Evolutionary conservation across 1,140 invertebrate species (phyloP).

Genomic region (Drosophila mojavensis): DNA sequence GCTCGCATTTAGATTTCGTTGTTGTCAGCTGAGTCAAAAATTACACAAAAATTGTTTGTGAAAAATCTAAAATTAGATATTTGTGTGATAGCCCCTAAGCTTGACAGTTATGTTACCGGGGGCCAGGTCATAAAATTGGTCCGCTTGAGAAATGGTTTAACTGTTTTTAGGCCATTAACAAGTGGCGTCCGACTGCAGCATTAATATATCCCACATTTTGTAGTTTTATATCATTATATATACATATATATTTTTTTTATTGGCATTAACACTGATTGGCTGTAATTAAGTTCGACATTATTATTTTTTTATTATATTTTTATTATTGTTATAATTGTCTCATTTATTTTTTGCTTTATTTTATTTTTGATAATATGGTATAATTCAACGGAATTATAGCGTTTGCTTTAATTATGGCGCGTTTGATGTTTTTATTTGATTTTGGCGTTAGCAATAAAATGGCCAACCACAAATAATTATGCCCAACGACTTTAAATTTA

Average conservation of each 20-base stretch:
- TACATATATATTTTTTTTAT: background rate
- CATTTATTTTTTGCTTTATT: background rate
- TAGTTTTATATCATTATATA: background rate
- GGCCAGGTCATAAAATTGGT: too few relatives aligned
- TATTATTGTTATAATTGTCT: slow-evolving; percentile 37
- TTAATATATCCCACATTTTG: background rate
- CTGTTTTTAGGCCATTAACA: too few relatives aligned
- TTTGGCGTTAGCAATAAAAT: slow-evolving; percentile 2
- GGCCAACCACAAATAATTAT: slow-evolving; percentile 21
- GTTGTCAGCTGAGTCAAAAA: too few relatives aligned
- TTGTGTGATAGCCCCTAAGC: too few relatives aligned
- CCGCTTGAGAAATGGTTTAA: too few relatives aligned
- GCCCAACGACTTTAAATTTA: slow-evolving; percentile 55
- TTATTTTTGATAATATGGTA: slow-evolving; percentile 25
- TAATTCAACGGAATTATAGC: slow-evolving; percentile 58
- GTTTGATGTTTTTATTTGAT: slow-evolving; percentile 50
- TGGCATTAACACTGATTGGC: slow-evolving; percentile 22
- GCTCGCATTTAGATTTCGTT: too few relatives aligned
- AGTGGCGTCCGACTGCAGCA: too few relatives aligned
- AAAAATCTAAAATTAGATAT: too few relatives aligned
- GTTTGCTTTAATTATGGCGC: slow-evolving; percentile 66
- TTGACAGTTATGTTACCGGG: too few relatives aligned
- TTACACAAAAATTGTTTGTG: too few relatives aligned
- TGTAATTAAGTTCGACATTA: slow-evolving; percentile 21
- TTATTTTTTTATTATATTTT: slow-evolving; percentile 30